Conservation (phyloP, 2,888 invertebrate species). For the Drosophila stalkeri region DNA sequence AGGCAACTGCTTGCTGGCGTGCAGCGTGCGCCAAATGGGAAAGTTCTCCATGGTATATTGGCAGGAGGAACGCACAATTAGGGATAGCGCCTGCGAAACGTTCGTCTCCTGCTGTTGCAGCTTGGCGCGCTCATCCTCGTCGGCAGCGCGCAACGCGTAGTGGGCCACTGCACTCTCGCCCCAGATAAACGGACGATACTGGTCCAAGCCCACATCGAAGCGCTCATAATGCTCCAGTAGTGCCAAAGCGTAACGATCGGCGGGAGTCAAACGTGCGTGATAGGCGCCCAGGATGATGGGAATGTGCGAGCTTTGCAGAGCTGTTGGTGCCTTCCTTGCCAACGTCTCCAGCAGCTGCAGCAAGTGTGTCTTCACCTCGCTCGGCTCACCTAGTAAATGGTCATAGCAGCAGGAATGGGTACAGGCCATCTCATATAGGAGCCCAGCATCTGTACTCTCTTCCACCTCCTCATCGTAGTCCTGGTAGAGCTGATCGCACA, state of each 20-base stretch:
- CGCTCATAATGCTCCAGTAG: slow-evolving; percentile 90
- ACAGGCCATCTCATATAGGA: slow-evolving; percentile 90
- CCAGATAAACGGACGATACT: slow-evolving; percentile 93
- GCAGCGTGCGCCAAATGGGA: slow-evolving; percentile 88
- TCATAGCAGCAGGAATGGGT: slow-evolving; percentile 92
- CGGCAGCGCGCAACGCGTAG: slow-evolving; percentile 87
- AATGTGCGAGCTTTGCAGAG: slow-evolving; percentile 89
- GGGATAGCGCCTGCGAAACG: slow-evolving; percentile 90
- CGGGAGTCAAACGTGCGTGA: slow-evolving; percentile 89
- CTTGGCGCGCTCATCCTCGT: slow-evolving; percentile 86
- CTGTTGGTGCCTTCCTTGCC: slow-evolving; percentile 87
- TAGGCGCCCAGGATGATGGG: slow-evolving; percentile 92
- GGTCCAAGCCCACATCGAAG: slow-evolving; percentile 88
- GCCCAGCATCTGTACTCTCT: slow-evolving; percentile 66
- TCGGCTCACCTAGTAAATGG: slow-evolving; percentile 87
- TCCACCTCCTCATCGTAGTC: slow-evolving; percentile 78
- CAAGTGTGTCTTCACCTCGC: slow-evolving; percentile 87
- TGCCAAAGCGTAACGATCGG: slow-evolving; percentile 90
- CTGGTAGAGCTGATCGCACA: slow-evolving; percentile 87
- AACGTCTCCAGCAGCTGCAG: slow-evolving; percentile 88
- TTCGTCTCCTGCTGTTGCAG: slow-evolving; percentile 90
- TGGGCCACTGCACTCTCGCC: slow-evolving; percentile 92
- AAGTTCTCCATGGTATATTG: slow-evolving; percentile 89
- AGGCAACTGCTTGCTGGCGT: slow-evolving; percentile 82
- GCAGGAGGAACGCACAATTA: slow-evolving; percentile 89